Evolutionary conservation across 2,113 vertebrate genomes (phyloP).

Genomic region (Dasyornis broadbenti): DNA sequence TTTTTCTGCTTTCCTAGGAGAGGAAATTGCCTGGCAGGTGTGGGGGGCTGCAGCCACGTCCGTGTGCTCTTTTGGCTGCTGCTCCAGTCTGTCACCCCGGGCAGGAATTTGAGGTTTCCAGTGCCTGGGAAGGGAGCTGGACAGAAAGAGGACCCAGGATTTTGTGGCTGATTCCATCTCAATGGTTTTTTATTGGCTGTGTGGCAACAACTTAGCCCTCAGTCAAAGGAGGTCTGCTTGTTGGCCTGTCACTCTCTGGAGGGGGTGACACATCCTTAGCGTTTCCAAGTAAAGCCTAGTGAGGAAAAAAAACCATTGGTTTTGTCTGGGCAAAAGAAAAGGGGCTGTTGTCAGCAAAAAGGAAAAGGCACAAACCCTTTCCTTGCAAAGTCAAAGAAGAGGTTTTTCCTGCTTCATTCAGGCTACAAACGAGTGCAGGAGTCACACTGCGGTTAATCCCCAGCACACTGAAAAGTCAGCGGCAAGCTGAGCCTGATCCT

Average conservation of each 20-base stretch:
- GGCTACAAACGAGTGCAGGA: neutral
- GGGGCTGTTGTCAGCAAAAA: neutral
- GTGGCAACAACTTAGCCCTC: constrained; percentile 14
- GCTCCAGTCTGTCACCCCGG: neutral
- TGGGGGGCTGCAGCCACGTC: neutral
- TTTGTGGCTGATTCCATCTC: constrained; percentile 40
- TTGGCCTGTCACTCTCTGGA: constrained; percentile 43
- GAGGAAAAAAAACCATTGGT: constrained; percentile 13
- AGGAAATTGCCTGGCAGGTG: neutral
- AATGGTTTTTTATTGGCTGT: constrained; percentile 53
- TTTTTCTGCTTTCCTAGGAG: neutral
- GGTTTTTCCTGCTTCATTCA: constrained; percentile 49
- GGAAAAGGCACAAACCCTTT: neutral
- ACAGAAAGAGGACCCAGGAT: neutral
- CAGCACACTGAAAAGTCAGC: constrained; percentile 5
- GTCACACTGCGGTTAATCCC: constrained; percentile 35
- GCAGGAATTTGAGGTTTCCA: neutral
- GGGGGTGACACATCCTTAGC: constrained; percentile 24
- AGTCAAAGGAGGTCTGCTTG: constrained; percentile 39
- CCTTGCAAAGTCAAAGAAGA: constrained; percentile 25
- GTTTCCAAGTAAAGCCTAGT: constrained; percentile 15
- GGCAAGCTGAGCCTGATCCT: neutral
- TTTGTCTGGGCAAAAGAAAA: constrained; percentile 27
- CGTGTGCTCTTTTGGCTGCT: neutral
- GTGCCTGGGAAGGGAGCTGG: constrained; percentile 42